A percentile compares a stretch with the other conserved stretches of the same genome.
Conservation (phyloP, 1,140 invertebrate genomes). For the Pentalonia nigronervosa region DNA sequence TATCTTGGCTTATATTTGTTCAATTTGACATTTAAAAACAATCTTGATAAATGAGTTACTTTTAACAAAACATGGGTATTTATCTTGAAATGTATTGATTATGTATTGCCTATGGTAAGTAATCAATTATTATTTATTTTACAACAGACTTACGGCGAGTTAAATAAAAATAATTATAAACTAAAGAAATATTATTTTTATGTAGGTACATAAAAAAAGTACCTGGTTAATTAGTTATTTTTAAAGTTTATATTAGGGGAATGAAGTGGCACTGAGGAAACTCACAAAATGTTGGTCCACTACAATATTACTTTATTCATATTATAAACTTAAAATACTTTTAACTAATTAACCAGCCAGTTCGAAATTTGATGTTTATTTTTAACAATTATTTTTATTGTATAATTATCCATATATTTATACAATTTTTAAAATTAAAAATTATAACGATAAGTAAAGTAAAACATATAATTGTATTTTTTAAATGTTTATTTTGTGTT, state of each 20-base stretch:
- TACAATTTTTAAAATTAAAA: neutral
- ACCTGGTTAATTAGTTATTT: neutral
- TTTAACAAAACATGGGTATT: no score
- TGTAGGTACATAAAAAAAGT: neutral
- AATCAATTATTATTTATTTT: constrained; percentile 4
- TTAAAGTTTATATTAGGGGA: neutral
- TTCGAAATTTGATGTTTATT: neutral
- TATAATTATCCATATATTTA: no score
- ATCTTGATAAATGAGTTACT: no score
- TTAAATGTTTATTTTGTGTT: neutral
- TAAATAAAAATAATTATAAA: neutral
- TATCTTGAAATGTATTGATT: neutral
- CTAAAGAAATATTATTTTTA: neutral
- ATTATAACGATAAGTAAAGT: neutral
- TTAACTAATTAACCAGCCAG: neutral
- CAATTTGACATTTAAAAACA: no score
- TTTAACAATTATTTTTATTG: neutral
- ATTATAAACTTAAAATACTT: neutral
- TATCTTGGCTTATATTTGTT: no score
- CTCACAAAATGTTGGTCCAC: neutral
- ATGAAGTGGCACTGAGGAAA: neutral
- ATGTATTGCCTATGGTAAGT: neutral
- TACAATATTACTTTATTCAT: no score
- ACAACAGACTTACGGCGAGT: neutral
- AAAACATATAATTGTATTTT: neutral